Conservation (phyloP, 2,888 invertebrate species). For the Chromoteleia sp. region DNA sequence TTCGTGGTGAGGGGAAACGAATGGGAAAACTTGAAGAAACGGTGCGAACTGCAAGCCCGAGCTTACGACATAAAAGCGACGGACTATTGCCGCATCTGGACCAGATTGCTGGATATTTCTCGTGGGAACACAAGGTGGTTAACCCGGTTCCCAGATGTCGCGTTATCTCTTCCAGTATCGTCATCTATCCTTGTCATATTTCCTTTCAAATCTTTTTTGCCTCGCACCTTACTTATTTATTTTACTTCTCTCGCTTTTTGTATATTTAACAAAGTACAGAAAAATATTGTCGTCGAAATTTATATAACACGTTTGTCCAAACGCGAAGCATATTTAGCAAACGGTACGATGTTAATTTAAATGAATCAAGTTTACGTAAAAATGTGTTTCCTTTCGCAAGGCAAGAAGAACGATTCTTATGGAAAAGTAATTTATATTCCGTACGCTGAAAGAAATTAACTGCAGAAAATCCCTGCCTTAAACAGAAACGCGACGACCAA, state of each 20-base stretch:
- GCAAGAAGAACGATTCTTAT: too few relatives aligned
- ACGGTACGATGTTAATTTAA: background rate
- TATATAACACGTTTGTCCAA: background rate
- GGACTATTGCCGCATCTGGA: slow-evolving; percentile 70
- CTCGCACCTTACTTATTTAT: background rate
- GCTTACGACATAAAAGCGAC: slow-evolving; percentile 62
- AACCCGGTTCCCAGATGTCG: slow-evolving; percentile 74
- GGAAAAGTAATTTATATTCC: too few relatives aligned
- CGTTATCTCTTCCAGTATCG: slow-evolving; percentile 65
- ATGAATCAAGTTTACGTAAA: background rate
- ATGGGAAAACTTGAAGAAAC: slow-evolving; percentile 70
- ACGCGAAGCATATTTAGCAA: background rate
- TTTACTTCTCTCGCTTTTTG: background rate
- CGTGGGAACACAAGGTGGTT: slow-evolving; percentile 75
- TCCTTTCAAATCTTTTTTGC: slow-evolving; percentile 36
- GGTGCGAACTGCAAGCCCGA: slow-evolving; percentile 49
- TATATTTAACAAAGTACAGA: background rate
- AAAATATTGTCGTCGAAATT: background rate
- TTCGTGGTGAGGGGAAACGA: slow-evolving; percentile 42
- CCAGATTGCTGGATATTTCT: slow-evolving; percentile 75
- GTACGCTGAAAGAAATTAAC: too few relatives aligned
- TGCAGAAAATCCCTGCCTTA: too few relatives aligned
- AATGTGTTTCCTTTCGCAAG: too few relatives aligned
- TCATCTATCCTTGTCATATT: slow-evolving; percentile 68
- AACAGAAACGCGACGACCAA: too few relatives aligned